phyloP scores from a whole-genome alignment of 2,113 vertebrate species.

The Macroglossus sobrinus region DNA sequence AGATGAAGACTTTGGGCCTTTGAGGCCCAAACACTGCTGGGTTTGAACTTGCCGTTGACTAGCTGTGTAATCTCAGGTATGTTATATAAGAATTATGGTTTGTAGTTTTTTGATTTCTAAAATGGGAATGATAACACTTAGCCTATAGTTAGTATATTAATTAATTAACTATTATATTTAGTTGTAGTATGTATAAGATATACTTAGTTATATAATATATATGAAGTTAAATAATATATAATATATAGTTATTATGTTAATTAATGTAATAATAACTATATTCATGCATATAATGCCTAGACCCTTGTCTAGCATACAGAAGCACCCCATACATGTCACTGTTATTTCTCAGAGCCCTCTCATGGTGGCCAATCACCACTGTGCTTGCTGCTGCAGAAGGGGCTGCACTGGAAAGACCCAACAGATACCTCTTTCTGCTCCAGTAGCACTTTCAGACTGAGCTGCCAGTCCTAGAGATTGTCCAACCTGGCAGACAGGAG shows the following conservation, averaged over 20 bases:
- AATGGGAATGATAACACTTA: neutral
- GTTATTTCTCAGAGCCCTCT: neutral
- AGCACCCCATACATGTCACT: fast-evolving
- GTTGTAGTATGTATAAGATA: too few relatives aligned
- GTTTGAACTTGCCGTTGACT: neutral
- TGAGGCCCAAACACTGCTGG: neutral
- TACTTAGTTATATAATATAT: too few relatives aligned
- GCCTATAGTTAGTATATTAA: too few relatives aligned
- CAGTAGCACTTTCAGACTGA: neutral
- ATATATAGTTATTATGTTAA: neutral
- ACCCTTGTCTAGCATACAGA: neutral
- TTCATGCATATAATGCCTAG: neutral
- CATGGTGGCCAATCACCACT: neutral
- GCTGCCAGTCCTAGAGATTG: neutral
- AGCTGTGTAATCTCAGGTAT: neutral
- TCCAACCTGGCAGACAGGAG: neutral
- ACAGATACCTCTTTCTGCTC: neutral
- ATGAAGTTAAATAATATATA: too few relatives aligned
- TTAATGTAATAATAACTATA: too few relatives aligned
- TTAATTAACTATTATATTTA: too few relatives aligned
- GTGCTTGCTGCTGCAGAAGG: neutral
- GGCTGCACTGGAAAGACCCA: neutral
- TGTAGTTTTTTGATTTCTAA: neutral
- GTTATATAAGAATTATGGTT: neutral
- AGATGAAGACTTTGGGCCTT: neutral